A percentile compares a stretch with the other conserved stretches of the same genome.
Conservation (phyloP, 2,113 vertebrate species). For the Phalacrocorax brasilianus region DNA sequence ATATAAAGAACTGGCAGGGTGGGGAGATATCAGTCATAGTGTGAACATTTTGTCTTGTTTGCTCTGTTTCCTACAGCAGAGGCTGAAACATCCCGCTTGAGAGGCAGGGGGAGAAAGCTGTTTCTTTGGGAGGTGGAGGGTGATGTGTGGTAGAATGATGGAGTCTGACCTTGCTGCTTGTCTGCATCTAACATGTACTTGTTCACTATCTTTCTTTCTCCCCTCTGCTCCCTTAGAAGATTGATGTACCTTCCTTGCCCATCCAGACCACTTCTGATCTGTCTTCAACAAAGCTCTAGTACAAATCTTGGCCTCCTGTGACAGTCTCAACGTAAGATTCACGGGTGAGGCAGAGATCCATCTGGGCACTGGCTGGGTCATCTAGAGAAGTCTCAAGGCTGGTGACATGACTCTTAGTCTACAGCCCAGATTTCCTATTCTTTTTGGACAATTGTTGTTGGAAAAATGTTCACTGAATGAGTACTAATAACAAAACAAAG, state of each 20-base stretch:
- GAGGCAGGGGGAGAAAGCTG: neutral
- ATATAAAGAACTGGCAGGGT: neutral
- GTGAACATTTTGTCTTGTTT: neutral
- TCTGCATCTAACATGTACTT: neutral
- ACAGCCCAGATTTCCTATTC: neutral
- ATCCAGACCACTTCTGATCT: neutral
- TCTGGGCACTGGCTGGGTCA: neutral
- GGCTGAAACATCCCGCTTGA: neutral
- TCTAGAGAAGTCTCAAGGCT: neutral
- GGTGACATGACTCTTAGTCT: neutral
- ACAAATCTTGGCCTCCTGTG: neutral
- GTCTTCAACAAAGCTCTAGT: neutral
- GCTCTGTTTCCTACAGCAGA: neutral
- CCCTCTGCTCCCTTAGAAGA: neutral
- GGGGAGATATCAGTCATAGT: neutral
- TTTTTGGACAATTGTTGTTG: neutral
- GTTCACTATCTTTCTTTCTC: neutral
- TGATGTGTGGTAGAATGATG: neutral
- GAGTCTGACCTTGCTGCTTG: neutral
- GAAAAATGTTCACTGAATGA: neutral
- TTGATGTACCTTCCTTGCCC: neutral
- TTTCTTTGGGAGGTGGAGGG: neutral
- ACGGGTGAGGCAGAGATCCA: neutral
- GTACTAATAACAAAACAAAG: neutral
- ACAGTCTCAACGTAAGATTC: neutral